A percentile compares a stretch with the other conserved stretches of the same genome.
Conservation (phyloP, 2,797 vertebrate genomes). For the Pteronotus mesoamericanus region DNA sequence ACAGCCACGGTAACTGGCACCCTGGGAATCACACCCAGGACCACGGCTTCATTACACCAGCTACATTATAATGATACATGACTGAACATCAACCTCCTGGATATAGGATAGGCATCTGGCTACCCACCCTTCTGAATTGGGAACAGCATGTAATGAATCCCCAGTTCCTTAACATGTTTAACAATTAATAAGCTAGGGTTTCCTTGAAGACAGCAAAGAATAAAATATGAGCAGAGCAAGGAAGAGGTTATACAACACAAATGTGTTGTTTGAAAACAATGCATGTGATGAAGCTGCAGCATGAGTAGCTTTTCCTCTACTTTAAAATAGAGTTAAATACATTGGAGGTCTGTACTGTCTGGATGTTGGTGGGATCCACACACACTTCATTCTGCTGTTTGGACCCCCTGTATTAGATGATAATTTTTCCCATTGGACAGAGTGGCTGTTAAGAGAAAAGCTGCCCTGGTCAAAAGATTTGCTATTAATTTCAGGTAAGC, state of each 20-base stretch:
- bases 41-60: slow-evolving; percentile 16
- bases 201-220: slow-evolving; percentile 58
- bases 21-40: slow-evolving; percentile 32
- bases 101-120: slow-evolving; percentile 43
- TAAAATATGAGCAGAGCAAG: slow-evolving; percentile 38
- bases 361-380: background rate
- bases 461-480: background rate
- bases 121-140: slow-evolving; percentile 14
- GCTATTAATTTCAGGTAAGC: slow-evolving; percentile 18
- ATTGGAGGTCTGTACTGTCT: background rate
- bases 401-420: background rate
- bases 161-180: slow-evolving; percentile 38
- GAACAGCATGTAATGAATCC: slow-evolving; percentile 40
- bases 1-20: slow-evolving; percentile 10
- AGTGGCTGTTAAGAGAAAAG: background rate
- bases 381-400: background rate
- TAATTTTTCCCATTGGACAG: background rate
- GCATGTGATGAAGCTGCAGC: background rate
- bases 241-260: background rate
- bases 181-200: slow-evolving; percentile 62
- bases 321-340: background rate
- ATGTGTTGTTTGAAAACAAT: slow-evolving; percentile 36
- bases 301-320: background rate
- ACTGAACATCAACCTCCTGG: slow-evolving; percentile 4
- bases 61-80: slow-evolving; percentile 46